Conservation (phyloP, 2,888 invertebrate genomes). For the Melipona beecheii region DNA sequence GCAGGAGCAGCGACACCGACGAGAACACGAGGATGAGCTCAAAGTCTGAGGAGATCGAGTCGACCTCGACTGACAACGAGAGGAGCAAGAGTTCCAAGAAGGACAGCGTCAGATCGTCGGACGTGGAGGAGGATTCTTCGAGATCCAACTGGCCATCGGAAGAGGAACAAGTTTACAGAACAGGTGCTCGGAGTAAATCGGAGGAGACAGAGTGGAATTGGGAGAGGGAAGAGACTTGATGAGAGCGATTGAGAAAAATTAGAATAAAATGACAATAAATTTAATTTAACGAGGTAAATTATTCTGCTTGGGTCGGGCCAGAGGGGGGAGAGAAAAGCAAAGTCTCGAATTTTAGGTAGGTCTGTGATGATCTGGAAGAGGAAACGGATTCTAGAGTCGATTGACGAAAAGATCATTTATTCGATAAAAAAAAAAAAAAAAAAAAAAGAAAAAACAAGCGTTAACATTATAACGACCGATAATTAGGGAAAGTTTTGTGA, state of each 20-base stretch:
- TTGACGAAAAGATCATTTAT: no score
- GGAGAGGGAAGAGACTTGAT: slow-evolving; percentile 78
- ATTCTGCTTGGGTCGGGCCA: slow-evolving; percentile 13
- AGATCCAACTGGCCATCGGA: slow-evolving; percentile 72
- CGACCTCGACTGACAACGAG: slow-evolving; percentile 49
- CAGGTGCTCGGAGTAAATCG: slow-evolving; percentile 66
- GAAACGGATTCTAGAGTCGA: slow-evolving; percentile 17
- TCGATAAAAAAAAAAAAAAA: no score
- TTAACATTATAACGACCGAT: no score
- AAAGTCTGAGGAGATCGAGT: slow-evolving; percentile 64
- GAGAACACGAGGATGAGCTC: slow-evolving; percentile 61
- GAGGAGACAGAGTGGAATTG: slow-evolving; percentile 75
- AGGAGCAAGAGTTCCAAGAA: slow-evolving; percentile 61
- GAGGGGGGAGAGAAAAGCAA: slow-evolving; percentile 10
- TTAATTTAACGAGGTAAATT: slow-evolving; percentile 36
- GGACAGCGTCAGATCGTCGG: slow-evolving; percentile 62
- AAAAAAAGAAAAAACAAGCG: no score
- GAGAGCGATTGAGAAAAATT: background rate
- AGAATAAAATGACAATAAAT: slow-evolving; percentile 39
- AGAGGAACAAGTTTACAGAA: slow-evolving; percentile 68
- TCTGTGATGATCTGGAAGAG: background rate
- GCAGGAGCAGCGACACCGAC: slow-evolving; percentile 69
- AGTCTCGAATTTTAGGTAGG: background rate
- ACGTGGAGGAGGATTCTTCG: slow-evolving; percentile 60
- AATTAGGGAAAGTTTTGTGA: background rate